Base-by-base conservation (phyloP, 2,113 vertebrate species). In the Empidonax alnorum region DNA sequence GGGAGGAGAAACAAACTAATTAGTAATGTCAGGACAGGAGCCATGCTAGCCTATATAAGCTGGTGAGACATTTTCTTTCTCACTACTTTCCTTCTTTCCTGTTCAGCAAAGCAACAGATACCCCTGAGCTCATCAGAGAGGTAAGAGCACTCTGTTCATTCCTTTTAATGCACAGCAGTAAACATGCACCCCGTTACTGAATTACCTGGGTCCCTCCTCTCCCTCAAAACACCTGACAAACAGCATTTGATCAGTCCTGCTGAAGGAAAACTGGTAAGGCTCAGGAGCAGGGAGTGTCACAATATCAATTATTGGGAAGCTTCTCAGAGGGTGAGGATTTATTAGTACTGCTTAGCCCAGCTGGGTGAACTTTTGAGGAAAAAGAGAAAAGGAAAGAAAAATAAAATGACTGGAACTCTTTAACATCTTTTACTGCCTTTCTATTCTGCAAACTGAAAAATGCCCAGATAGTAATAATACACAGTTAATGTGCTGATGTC, bases 1-100 rank as follows among this genome's bases (percentile, higher is more conserved):
- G 95, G 96, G 95, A 95, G 96, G 94, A 89, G 94, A 92, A 94
- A 94, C 21, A 63, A 78, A 49, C 47, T 76, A 90, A 95, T 96
- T 76, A 91, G 73, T 73, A 94, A 30, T 91, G 81, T 72, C 89
- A 82, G 68, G 58, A 82, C 80, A 89, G 91, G 69, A 95, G 80
- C 76, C 69, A 52, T 19, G 47, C 83, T 81, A 49, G 73, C 39
- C 73, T 94, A 95, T 96, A 96, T 95, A 97, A 97, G 49, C 73
- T 44, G 6, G 21, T 72, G 65, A 69, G 65, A 23, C 80, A 89
- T 52, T 84, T 84, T 94, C 56, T 74, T 87, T 67, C 65, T 22
- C 47, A 25, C 23, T 67, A 65, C 39, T 87, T 72, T 71, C 20
- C 35, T 67, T 49, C 89, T 84, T 63, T 58, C 72, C 85, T 14